These are phyloP conservation scores for Sylvilagus bachmani DNA, from an alignment of 2,113 vertebrate species.

Conservation along the genomic window DNA sequence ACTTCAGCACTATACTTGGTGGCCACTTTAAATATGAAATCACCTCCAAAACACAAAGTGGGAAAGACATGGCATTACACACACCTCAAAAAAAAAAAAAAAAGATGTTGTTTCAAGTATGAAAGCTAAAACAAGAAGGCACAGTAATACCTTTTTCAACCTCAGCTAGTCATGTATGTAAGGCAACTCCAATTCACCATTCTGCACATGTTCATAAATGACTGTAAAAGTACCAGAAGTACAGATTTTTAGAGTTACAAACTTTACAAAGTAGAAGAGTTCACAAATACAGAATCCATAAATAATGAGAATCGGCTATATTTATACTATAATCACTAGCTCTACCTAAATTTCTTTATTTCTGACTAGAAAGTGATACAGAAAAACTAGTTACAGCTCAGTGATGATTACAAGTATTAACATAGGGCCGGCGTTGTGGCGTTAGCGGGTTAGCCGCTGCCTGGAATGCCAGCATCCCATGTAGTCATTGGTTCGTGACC, in stretches of 20 bases:
- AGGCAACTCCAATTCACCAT: neutral
- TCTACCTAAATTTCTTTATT: neutral
- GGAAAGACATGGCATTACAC: neutral
- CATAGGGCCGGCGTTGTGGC: too few relatives aligned
- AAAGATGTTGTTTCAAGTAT: neutral
- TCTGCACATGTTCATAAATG: neutral
- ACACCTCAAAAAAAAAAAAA: neutral
- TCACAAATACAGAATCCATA: neutral
- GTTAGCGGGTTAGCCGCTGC: too few relatives aligned
- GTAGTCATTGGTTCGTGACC: too few relatives aligned
- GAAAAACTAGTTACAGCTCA: neutral
- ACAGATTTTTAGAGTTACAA: neutral
- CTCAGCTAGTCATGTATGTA: neutral
- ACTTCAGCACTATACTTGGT: neutral
- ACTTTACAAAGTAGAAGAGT: neutral
- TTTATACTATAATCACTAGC: neutral
- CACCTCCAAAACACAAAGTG: neutral
- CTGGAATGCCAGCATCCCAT: too few relatives aligned
- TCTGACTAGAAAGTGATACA: constrained; percentile 8
- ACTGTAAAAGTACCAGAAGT: neutral
- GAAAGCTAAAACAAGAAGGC: neutral
- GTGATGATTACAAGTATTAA: neutral
- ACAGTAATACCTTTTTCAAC: neutral
- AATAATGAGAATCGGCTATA: neutral
- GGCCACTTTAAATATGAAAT: neutral